Percentiles rank a stretch among this genome's conserved stretches.
phyloP scores from a whole-genome alignment of 2,888 invertebrate species.

The Nemapogon koenigi region DNA sequence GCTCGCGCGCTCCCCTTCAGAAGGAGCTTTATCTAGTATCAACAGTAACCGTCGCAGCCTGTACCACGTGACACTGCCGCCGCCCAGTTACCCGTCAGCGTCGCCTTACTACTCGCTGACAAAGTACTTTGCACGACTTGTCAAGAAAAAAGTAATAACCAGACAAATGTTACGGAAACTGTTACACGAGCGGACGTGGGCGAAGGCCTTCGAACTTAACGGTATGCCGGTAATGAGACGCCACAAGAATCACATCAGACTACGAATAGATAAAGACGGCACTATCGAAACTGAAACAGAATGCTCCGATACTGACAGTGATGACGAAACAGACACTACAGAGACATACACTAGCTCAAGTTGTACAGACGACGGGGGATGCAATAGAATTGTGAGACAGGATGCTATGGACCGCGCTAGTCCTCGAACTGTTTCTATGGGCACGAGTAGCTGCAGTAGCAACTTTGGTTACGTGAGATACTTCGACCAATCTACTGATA shows the following conservation, averaged over 20 bases:
- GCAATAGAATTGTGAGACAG: conserved; percentile 60
- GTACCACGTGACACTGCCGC: conserved; percentile 70
- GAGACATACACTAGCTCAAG: conserved; percentile 48
- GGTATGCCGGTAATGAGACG: conserved; percentile 48
- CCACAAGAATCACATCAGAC: conserved; percentile 49
- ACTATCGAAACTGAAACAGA: conserved; percentile 48
- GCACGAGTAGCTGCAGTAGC: conserved; percentile 63
- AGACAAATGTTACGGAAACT: conserved; percentile 76
- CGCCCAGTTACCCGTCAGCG: conserved; percentile 76
- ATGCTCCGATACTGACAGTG: conserved; percentile 42
- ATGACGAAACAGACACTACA: conserved; percentile 42
- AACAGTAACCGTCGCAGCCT: conserved; percentile 58
- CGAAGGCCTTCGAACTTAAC: conserved; percentile 51
- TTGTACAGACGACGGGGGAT: conserved; percentile 19
- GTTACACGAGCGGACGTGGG: conserved; percentile 68
- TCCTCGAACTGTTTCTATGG: conserved; percentile 47
- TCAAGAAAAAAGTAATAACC: conserved; percentile 74
- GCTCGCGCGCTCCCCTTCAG: conserved; percentile 60
- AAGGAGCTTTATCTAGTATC: conserved; percentile 61
- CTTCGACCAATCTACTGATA: conserved; percentile 59
- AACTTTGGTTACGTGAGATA: conserved; percentile 74
- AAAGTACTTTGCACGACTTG: conserved; percentile 76
- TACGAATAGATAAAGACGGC: conserved; percentile 49
- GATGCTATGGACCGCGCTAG: conserved; percentile 63
- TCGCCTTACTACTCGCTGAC: conserved; percentile 81